Base-by-base conservation (phyloP, 2,888 invertebrate species). In the Cephus pulcher region DNA sequence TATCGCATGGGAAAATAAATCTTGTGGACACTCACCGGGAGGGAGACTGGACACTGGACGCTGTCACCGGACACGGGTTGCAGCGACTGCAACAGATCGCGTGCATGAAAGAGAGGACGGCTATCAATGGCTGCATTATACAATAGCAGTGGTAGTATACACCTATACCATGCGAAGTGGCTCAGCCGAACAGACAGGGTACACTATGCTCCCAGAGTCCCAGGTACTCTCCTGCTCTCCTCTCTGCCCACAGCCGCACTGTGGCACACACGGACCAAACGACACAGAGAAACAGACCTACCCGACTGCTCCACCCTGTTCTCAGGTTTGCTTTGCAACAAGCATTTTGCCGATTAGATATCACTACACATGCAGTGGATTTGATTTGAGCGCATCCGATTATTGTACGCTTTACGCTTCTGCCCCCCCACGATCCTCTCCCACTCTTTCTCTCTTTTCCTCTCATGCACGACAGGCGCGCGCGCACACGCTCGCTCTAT, bases 41-140 rank as follows among this genome's bases (percentile, higher is more conserved):
- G 86, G 75, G 79, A 79, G 88, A 89, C 86, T 87, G 89, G 89
- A 88, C 88, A 89, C 90, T 90, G 89, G 89, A 90, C 85, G 86
- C 88, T 89, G 90, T 90, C 90, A 90, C 90, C 89, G 90, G 90
- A 91, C 90, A 90, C 89, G 89, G 86, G 87, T 87, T 88, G 88
- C 89, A 88, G 82, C 88, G 88, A 89, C 88, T 89, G 88, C 88
- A 88, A 89, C 90, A 88, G 89, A 90, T 90, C 89, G 89, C 90
- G 90, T 89, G 90, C 89, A 89, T 88, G 89, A 88, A 89, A 89
- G 90, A 89, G 87, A 88, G 89, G 86, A 87, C 88, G 89, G 89
- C 90, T 90, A 90, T 90, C 90, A 90, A 90, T 90, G 90, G 88
- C 87, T 88, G 90, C 88, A 90, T 90, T 90, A 89, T 89, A 88